Base-by-base conservation (phyloP, 2,113 vertebrate species). In the Gyps fulvus region DNA sequence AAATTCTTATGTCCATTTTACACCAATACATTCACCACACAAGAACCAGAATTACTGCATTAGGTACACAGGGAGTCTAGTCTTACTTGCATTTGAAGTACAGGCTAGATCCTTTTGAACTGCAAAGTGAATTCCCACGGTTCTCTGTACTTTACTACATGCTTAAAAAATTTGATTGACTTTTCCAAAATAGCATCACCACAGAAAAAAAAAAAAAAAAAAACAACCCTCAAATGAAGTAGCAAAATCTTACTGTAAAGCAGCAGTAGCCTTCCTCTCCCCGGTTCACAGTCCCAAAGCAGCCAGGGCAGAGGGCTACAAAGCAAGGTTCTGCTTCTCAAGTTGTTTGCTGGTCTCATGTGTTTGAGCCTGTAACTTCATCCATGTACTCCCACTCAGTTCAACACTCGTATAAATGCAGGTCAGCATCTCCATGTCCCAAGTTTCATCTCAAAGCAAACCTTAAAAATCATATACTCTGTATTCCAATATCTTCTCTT, bases 401-500 rank as follows among this genome's bases (percentile, higher is more conserved):
- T 95, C 88, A 93, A 89, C 72, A 63, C 77, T 85, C n/a, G 84
- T 7, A 65, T n/a, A 96, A 93, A 96, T 80, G 88, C 92, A 91
- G 78, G 92, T 95, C 89, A 95, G 49, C 66, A 80, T 87, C 83
- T 90, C 65, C 71, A 42, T 26, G 66, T 86, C 89, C 92, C 89
- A 94, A 72, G 72, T 74, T 95, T 89, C 74, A 89, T 82, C 95
- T 95, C 89, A 87, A 96, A 95, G 82, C 50, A 90, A 96, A 87
- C 52, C 26, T 93, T 95, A 97, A 85, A 94, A 96, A 97, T 43
- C 58, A 83, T 61, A 78, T 45, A 94, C 14, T 92, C 93, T 91
- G 36, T 97, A 76, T 81, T 94, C 80, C 95, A 97, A 26, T 78
- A 97, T 83, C 70, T 97, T 78, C 73, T 90, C 71, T 80, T 97